These are phyloP conservation scores for Melanostoma scalare DNA, from an alignment of 2,888 invertebrate species.

Conservation along the genomic window DNA sequence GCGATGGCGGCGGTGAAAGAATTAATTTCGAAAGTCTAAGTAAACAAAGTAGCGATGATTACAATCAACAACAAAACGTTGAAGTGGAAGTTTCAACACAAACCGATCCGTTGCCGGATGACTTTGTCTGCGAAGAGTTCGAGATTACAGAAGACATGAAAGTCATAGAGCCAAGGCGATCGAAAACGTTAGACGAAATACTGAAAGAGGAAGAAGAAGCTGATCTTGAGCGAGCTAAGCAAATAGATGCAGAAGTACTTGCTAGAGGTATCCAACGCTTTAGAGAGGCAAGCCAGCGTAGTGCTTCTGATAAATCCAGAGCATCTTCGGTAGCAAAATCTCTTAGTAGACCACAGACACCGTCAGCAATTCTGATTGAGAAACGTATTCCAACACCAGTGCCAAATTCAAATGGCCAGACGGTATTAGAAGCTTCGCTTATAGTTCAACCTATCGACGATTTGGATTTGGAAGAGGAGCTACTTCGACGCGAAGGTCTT, in stretches of 20 bases:
- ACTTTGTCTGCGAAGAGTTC: conserved; percentile 86
- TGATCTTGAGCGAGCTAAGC: conserved; percentile 75
- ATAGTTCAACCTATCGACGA: conserved; percentile 86
- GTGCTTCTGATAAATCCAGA: conserved; percentile 84
- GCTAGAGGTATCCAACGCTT: conserved; percentile 83
- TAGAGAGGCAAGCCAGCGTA: conserved; percentile 84
- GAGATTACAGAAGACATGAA: conserved; percentile 81
- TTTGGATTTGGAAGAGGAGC: conserved; percentile 80
- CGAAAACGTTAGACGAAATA: conserved; percentile 80
- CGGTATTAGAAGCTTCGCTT: conserved; percentile 85
- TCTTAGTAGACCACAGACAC: conserved; percentile 84
- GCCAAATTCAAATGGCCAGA: conserved; percentile 85
- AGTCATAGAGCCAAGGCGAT: conserved; percentile 79
- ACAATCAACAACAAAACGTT: conserved; percentile 77
- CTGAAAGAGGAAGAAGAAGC: conserved; percentile 78
- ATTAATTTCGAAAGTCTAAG: conserved; percentile 51
- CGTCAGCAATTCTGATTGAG: conserved; percentile 85
- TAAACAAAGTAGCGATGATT: conserved; percentile 78
- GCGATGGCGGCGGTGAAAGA: conserved; percentile 74
- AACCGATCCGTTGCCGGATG: conserved; percentile 92
- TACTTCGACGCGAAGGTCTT: conserved; percentile 72
- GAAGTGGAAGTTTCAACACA: conserved; percentile 92
- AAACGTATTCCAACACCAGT: conserved; percentile 85
- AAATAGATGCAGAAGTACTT: conserved; percentile 84
- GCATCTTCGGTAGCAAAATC: conserved; percentile 84